Evolutionary conservation across 2,888 invertebrate species (phyloP).

Genomic region (Seira musarum): DNA sequence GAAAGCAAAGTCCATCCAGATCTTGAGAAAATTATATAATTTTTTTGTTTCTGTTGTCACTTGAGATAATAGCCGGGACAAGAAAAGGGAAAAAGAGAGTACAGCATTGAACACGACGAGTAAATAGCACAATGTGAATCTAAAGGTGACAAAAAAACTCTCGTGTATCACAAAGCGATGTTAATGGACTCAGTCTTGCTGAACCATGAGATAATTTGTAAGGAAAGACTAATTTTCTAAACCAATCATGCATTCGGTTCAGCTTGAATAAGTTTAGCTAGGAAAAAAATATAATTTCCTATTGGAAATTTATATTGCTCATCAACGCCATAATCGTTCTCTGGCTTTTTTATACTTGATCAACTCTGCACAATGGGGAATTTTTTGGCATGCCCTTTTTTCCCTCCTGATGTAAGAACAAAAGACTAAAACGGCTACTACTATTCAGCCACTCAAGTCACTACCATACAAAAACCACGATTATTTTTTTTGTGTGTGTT

Average conservation of each 20-base stretch:
- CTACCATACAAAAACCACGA: too few species aligned
- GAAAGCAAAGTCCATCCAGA: slow-evolving; percentile 37
- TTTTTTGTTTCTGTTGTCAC: slow-evolving; percentile 49
- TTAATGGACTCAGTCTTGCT: slow-evolving; percentile 51
- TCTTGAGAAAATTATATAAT: slow-evolving; percentile 7
- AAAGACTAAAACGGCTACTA: slow-evolving; percentile 43
- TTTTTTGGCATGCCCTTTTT: slow-evolving; percentile 32
- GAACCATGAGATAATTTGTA: slow-evolving; percentile 67
- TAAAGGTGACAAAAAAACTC: slow-evolving; percentile 30
- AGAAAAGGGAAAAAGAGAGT: slow-evolving; percentile 2
- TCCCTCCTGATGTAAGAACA: slow-evolving; percentile 28
- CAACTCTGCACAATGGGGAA: slow-evolving; percentile 28
- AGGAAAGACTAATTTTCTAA: slow-evolving; percentile 68
- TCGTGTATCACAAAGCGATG: slow-evolving; percentile 31
- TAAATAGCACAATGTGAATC: slow-evolving; percentile 32
- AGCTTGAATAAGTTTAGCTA: slow-evolving; percentile 53
- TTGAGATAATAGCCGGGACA: slow-evolving; percentile 20
- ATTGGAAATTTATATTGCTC: slow-evolving; percentile 30
- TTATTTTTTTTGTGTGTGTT: neutral
- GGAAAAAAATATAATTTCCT: slow-evolving; percentile 41
- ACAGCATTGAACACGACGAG: neutral
- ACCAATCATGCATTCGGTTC: slow-evolving; percentile 69
- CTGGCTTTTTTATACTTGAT: slow-evolving; percentile 25
- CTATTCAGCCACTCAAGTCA: slow-evolving; percentile 4
- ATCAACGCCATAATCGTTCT: neutral